These are phyloP conservation scores for Lepidocyrtinus sp. DNA, from an alignment of 2,888 invertebrate species.

Conservation along the genomic window DNA sequence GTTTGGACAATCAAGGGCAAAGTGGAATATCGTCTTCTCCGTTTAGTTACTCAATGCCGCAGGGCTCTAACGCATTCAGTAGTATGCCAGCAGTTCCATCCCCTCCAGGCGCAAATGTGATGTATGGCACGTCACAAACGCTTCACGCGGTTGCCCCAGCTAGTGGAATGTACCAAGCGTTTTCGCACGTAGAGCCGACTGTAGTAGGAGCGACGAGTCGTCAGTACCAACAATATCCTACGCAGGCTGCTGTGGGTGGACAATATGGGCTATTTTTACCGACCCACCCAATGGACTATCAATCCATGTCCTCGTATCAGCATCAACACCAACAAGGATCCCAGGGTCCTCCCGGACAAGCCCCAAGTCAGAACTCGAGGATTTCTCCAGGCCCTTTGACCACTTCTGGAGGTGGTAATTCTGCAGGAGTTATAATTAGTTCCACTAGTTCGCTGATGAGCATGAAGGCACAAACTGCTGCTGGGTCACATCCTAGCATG, in stretches of 20 bases:
- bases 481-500: constrained; percentile 56
- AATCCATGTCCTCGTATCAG: constrained; percentile 42
- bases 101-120: constrained; percentile 55
- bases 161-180: constrained; percentile 62
- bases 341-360: constrained; percentile 53
- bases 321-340: constrained; percentile 49
- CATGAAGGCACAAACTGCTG: constrained; percentile 55
- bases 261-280: constrained; percentile 59
- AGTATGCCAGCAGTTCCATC: constrained; percentile 61
- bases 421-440: constrained; percentile 59
- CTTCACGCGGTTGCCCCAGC: constrained; percentile 51
- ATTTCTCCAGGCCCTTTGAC: constrained; percentile 65
- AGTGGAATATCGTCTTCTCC: constrained; percentile 63
- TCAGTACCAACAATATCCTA: constrained; percentile 57
- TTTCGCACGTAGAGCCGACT: constrained; percentile 60
- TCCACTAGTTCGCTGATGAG: constrained; percentile 53
- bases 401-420: constrained; percentile 54
- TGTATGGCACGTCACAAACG: constrained; percentile 62
- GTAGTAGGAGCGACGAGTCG: constrained; percentile 55
- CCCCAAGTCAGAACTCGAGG: constrained; percentile 57
- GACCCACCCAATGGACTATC: constrained; percentile 48
- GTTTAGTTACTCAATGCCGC: constrained; percentile 58
- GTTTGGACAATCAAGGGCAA: constrained; percentile 62
- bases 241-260: constrained; percentile 38
- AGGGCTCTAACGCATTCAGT: constrained; percentile 61